Base-by-base conservation (phyloP, 2,888 invertebrate genomes). In the Acanthosepion esculentum region DNA sequence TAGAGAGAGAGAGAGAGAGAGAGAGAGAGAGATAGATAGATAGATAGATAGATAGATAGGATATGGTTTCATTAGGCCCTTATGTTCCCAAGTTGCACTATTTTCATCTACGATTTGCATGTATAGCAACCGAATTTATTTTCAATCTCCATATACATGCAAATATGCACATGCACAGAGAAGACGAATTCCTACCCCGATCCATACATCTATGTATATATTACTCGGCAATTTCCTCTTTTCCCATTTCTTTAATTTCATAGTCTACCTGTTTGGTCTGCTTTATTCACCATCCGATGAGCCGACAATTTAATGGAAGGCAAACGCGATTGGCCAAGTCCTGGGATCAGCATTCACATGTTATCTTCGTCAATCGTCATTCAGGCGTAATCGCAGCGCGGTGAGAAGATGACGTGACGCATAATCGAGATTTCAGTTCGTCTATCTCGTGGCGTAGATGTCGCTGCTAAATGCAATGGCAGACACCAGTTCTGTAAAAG, bases 291-390 rank as follows among this genome's bases (percentile, higher is more conserved):
- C n/a, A 33, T 78, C 78, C n/a, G 78, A 7, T 33, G 78, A 78
- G 78, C 78, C 78, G 18, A 78, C 78, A 78, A 78, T 78, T 78
- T 78, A 78, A 78, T 78, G 78, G 78, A 78, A 78, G n/a, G 78
- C n/a, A 78, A 78, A 78, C 78, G 78, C 78, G 78, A 78, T n/a
- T 78, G 78, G 78, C 78, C 7, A 78, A 78, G n/a, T n/a, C 78
- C 78, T 78, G 15, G 78, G 78, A 78, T 78, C 78, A 78, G 78
- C 78, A 33, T 78, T 78, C 78, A 78, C 78, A 78, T 78, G 78
- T 78, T 78, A 78, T 78, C 78, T 78, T 78, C 78, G 78, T 78
- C 78, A 78, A 78, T 78, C 78, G 78, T 78, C 78, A 78, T 78
- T n/a, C 78, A 78, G 78, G 78, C 78, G 78, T 78, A 78, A 78